Percentiles rank a stretch among this genome's conserved stretches.
phyloP scores from a whole-genome alignment of 2,797 vertebrate species.

The Mallotus villosus region DNA sequence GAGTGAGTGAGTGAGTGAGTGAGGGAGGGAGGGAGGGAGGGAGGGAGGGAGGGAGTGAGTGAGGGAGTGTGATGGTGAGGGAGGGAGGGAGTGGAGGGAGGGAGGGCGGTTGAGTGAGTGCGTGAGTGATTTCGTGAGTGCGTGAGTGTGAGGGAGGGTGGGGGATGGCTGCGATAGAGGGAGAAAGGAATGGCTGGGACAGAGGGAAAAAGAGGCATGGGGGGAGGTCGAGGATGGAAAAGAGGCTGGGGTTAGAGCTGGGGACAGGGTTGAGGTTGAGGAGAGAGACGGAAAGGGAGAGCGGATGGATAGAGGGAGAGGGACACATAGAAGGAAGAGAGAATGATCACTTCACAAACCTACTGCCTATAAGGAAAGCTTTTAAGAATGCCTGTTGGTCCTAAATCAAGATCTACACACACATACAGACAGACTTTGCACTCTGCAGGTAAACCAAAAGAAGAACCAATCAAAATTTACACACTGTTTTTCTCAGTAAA shows the following conservation, averaged over 20 bases:
- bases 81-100: slow-evolving; percentile 36
- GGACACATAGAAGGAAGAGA: not conserved
- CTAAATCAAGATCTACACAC: too few species aligned
- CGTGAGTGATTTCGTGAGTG: too few species aligned
- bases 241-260: not conserved
- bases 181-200: not conserved
- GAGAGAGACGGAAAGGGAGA: too few species aligned
- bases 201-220: slow-evolving; percentile 2
- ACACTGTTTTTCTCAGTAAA: not conserved
- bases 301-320: too few species aligned
- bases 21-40: too few species aligned
- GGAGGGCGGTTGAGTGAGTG: not conserved
- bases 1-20: too few species aligned
- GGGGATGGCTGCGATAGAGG: not conserved
- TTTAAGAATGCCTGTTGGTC: too few species aligned
- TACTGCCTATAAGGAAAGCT: not conserved
- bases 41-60: slow-evolving; percentile 60
- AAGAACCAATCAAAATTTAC: not conserved
- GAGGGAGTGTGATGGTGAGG: too few species aligned
- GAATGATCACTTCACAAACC: not conserved
- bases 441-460: not conserved
- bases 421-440: too few species aligned
- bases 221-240: not conserved
- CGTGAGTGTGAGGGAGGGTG: too few species aligned
- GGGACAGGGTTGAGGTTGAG: not conserved